Percentiles rank a stretch among this genome's conserved stretches.
These are phyloP conservation scores for Drosophila pandora DNA, from an alignment of 1,140 invertebrate genomes.

Conservation along the genomic window DNA sequence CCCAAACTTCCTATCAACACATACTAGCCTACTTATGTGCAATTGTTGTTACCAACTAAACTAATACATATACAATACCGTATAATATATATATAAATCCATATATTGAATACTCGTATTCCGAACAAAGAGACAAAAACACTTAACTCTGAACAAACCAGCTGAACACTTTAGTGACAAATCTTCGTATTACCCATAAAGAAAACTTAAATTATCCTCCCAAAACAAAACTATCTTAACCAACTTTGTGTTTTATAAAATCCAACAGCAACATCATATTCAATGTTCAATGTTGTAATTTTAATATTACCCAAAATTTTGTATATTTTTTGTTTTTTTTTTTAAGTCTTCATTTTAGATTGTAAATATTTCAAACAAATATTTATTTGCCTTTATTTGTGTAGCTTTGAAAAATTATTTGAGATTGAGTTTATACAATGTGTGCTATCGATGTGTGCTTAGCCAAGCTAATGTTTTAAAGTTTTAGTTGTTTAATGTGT, in stretches of 20 bases:
- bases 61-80: constrained; percentile 55
- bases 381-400: constrained; percentile 52
- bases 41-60: constrained; percentile 60
- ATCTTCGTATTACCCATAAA: constrained; percentile 54
- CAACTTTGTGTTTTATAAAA: constrained; percentile 52
- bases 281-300: constrained; percentile 80
- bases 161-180: constrained; percentile 49
- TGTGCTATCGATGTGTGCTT: constrained; percentile 52
- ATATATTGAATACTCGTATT: constrained; percentile 71
- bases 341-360: constrained; percentile 15
- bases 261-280: constrained; percentile 53
- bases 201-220: constrained; percentile 2
- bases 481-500: constrained; percentile 38
- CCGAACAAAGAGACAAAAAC: constrained; percentile 60
- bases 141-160: constrained; percentile 49
- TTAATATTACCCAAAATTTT: constrained; percentile 44
- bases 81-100: constrained; percentile 41
- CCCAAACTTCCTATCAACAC: constrained; percentile 55
- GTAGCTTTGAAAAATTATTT: constrained; percentile 53
- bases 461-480: constrained; percentile 42
- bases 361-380: constrained; percentile 36
- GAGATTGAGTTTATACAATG: constrained; percentile 40
- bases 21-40: constrained; percentile 70
- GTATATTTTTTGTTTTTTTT: constrained; percentile 26
- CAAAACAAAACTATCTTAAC: constrained; percentile 38